Evolutionary conservation across 2,888 invertebrate genomes (phyloP), one percentile per base, ranked within the genome.

Genomic region (Drosophila cognata): DNA sequence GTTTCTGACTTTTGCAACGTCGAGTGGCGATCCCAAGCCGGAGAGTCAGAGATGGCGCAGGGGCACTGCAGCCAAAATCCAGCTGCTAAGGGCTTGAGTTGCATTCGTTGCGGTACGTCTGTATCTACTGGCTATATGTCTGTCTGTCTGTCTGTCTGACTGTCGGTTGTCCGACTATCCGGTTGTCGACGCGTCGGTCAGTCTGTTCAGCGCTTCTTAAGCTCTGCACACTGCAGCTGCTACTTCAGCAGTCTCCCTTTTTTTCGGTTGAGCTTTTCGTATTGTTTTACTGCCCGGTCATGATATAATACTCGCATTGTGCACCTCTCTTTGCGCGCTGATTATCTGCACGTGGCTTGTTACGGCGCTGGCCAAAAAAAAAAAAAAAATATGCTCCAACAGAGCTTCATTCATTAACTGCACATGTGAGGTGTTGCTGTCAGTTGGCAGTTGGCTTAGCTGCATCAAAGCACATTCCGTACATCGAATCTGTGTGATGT

Each of bases 1-100:
- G 91, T 87, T 91, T 81, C 77, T 86, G 91, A 88, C 91, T 91
- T 90, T 82, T 88, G 79, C 77, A 90, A 72, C 75, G 81, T 67
- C 41, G 70, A 74, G 81, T 56, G 71, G 69, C 66, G 79, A 70
- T 53, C 51, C 52, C 35, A 18, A 55, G 16, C 51, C 56, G 21
- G 16, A 28, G 18, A 60, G 38, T 50, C 55, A 21, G 58, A 61
- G 41, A n/a, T 50, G 48, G 50, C 62, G 18, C 29, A 41, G 51
- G 25, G 48, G 13, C 16, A 33, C 63, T 68, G 55, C 64, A 38
- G 57, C 71, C 62, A 53, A 80, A 80, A 75, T 71, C 71, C 81
- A 81, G 55, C 71, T 62, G 68, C 63, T 71, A 59, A 75, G 73
- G 63, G 68, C 67, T 74, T 71, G 62, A 72, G 76, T 72, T 81